Evolutionary conservation across 2,888 invertebrate species (phyloP), one percentile per base, ranked within the genome.

Genomic region (Ichneumoninae sp.): DNA sequence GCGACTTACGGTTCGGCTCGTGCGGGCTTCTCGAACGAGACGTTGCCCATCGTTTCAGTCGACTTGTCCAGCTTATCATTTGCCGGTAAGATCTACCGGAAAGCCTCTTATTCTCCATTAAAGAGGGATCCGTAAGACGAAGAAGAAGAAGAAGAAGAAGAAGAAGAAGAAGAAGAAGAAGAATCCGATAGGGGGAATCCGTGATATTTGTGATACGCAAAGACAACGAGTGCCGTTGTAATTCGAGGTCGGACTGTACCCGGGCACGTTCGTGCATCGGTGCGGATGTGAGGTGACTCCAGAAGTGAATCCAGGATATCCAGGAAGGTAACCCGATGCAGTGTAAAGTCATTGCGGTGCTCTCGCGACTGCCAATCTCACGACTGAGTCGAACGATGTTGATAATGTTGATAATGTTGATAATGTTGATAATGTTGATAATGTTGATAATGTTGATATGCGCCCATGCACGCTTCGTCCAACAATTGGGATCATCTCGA

Each of bases 251-350:
- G 57, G 81, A 79, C 78, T 78, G 81, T 77, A 77, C 71, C 57
- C 52, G 65, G 81, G 83, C 83, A 87, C 80, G 82, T 86, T 73
- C 60, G 83, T 86, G 85, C 54, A 88, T 78, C 65, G 73, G 80
- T 81, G 83, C 80, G 87, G 85, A 88, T 89, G 87, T 79, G 88
- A 88, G 85, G 83, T 86, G 88, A 88, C 87, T 88, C 80, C 79
- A 86, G 80, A 88, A 88, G 88, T 89, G 88, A 89, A 89, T 89
- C n/a, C n/a, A n/a, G n/a, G 90, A 90, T n/a, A 90, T 88, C 89
- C 90, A 88, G 90, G 89, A 90, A 90, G 90, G 89, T 90, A 89
- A 90, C 85, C 85, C 88, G 90, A 90, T 88, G 89, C 89, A 87
- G 88, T 88, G 88, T 87, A 87, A 89, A 89, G 87, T 76, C 86